phyloP scores from a whole-genome alignment of 2,797 vertebrate genomes.

The Platalea minor region DNA sequence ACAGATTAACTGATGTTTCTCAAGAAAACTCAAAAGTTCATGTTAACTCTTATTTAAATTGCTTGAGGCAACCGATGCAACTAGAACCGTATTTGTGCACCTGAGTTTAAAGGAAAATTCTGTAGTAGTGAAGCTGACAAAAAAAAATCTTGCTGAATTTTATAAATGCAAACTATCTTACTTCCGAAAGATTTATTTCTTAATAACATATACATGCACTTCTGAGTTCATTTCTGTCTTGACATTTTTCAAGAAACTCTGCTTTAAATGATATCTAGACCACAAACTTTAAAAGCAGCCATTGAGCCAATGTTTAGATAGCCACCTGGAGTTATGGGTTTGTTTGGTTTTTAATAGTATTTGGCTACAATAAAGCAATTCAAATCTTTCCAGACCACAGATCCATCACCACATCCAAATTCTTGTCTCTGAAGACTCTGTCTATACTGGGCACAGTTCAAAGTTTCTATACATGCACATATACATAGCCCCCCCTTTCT shows the following conservation, averaged over 20 bases:
- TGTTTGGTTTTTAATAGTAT: not conserved
- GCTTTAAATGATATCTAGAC: not conserved
- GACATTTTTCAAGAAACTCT: not conserved
- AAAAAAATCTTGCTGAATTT: not conserved
- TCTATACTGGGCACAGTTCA: not conserved
- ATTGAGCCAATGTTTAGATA: not conserved
- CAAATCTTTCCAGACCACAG: not conserved
- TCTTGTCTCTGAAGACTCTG: not conserved
- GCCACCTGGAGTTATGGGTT: not conserved
- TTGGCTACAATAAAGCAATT: not conserved
- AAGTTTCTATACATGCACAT: not conserved
- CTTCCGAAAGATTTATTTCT: not conserved
- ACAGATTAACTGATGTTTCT: constrained; percentile 12
- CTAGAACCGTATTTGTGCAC: not conserved
- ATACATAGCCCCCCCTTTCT: not conserved
- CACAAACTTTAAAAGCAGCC: not conserved
- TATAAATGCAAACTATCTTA: not conserved
- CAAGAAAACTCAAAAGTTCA: not conserved
- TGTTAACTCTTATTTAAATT: not conserved
- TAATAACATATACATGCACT: not conserved
- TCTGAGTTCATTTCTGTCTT: not conserved
- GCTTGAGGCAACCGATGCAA: not conserved
- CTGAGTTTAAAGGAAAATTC: not conserved
- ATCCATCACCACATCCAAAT: not conserved
- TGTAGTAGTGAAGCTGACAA: not conserved